A percentile compares a stretch with the other conserved stretches of the same genome.
Conservation (phyloP, 2,113 vertebrate species). For the Pangasianodon hypophthalmus region DNA sequence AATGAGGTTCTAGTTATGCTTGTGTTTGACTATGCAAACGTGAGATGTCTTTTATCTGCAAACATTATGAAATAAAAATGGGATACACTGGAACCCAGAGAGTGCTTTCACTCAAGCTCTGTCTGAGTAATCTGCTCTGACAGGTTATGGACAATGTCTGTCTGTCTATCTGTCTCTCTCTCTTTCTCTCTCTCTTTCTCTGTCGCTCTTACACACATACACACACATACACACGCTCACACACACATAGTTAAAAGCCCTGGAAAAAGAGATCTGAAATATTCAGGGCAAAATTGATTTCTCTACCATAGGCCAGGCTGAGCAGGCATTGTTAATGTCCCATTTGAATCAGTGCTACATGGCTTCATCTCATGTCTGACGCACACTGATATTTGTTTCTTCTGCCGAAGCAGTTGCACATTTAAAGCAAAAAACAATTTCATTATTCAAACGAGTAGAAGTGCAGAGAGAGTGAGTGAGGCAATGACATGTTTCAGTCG, state of each 20-base stretch:
- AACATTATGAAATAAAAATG: slow-evolving; percentile 58
- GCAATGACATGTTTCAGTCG: slow-evolving; percentile 18
- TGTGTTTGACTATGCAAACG: slow-evolving; percentile 54
- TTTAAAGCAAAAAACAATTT: slow-evolving; percentile 37
- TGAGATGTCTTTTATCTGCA: slow-evolving; percentile 53
- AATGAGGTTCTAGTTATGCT: slow-evolving; percentile 42
- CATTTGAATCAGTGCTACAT: slow-evolving; percentile 58
- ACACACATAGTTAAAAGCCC: slow-evolving; percentile 34
- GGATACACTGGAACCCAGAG: slow-evolving; percentile 34
- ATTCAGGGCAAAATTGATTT: slow-evolving; percentile 59
- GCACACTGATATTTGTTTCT: slow-evolving; percentile 37
- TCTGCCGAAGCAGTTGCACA: slow-evolving; percentile 31
- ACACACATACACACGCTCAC: slow-evolving; percentile 9
- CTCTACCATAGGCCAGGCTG: slow-evolving; percentile 47
- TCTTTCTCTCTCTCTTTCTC: slow-evolving; percentile 2
- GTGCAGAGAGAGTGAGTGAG: not conserved
- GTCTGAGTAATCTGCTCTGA: slow-evolving; percentile 52
- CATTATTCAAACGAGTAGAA: slow-evolving; percentile 42
- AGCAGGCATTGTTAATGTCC: slow-evolving; percentile 55
- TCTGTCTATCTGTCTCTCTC: slow-evolving; percentile 31
- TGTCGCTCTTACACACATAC: slow-evolving; percentile 11
- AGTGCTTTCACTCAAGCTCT: slow-evolving; percentile 52
- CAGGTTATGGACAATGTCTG: slow-evolving; percentile 50
- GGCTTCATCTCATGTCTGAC: slow-evolving; percentile 47
- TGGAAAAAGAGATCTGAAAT: slow-evolving; percentile 56